phyloP scores from a whole-genome alignment of 2,888 invertebrate species.

The Xestoiulus laeticollis region DNA sequence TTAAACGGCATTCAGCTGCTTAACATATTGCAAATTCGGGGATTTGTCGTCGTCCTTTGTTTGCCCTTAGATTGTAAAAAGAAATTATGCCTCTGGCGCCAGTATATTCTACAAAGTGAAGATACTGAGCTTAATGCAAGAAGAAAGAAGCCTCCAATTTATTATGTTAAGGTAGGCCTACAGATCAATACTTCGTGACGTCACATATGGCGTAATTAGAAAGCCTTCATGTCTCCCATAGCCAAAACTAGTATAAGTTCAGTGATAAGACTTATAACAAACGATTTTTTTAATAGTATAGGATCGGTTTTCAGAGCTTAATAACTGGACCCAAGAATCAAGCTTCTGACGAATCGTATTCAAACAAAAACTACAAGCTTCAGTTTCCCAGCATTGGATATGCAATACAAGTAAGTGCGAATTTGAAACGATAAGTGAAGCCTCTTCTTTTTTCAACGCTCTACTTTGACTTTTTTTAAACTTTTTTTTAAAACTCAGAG shows the following conservation, averaged over 20 bases:
- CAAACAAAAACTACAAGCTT: neutral
- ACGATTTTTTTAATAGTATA: neutral
- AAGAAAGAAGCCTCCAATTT: neutral
- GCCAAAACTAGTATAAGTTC: neutral
- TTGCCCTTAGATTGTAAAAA: neutral
- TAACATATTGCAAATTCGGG: neutral
- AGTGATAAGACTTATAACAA: neutral
- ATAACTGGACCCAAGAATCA: neutral
- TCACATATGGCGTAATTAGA: neutral
- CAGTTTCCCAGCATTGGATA: neutral
- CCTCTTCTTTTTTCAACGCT: neutral
- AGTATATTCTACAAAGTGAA: neutral
- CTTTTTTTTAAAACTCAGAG: too few relatives aligned
- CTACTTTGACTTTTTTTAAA: neutral
- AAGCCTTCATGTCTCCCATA: neutral
- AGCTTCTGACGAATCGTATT: neutral
- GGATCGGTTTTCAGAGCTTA: neutral
- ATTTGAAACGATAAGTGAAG: neutral
- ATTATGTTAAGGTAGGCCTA: neutral
- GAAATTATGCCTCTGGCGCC: neutral
- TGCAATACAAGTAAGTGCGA: slow-evolving; percentile 17
- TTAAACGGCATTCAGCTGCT: neutral
- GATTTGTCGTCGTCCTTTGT: neutral
- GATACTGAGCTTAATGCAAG: neutral
- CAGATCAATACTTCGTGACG: slow-evolving; percentile 2